Evolutionary conservation across 2,797 vertebrate genomes (phyloP).

Genomic region (Trachops cirrhosus): DNA sequence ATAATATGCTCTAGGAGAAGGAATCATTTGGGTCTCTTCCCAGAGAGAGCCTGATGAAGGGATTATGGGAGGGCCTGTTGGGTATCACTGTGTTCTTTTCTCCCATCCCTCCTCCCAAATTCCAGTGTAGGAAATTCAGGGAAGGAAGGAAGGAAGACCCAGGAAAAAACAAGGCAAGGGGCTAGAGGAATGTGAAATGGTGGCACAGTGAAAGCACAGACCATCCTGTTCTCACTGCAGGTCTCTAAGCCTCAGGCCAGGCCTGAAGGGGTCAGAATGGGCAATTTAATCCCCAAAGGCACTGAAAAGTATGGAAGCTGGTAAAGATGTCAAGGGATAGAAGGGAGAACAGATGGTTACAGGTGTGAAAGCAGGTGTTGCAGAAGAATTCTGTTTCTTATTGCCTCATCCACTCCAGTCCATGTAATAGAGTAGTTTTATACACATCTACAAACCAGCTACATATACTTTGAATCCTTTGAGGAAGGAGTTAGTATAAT

Average conservation of each 20-base stretch:
- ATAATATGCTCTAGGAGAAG: not conserved
- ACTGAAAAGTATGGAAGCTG: not conserved
- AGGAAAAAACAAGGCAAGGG: not conserved
- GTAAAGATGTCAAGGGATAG: not conserved
- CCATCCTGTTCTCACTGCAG: not conserved
- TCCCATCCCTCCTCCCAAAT: not conserved
- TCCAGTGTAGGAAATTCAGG: not conserved
- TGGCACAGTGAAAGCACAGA: not conserved
- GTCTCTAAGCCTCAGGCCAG: not conserved
- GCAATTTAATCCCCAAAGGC: not conserved
- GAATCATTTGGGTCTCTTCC: not conserved
- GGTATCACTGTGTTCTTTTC: not conserved
- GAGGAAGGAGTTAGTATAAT: not conserved
- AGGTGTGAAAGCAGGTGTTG: not conserved
- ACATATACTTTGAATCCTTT: not conserved
- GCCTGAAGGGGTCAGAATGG: not conserved
- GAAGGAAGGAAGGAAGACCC: not conserved
- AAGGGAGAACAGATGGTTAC: not conserved
- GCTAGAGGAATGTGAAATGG: not conserved
- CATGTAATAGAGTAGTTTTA: not conserved
- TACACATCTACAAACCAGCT: not conserved
- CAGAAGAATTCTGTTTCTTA: not conserved
- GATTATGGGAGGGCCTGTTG: not conserved
- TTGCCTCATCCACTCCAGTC: not conserved
- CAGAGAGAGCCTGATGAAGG: not conserved